These are phyloP conservation scores for Heliconius ismenius DNA, from an alignment of 2,888 invertebrate genomes.

Conservation along the genomic window DNA sequence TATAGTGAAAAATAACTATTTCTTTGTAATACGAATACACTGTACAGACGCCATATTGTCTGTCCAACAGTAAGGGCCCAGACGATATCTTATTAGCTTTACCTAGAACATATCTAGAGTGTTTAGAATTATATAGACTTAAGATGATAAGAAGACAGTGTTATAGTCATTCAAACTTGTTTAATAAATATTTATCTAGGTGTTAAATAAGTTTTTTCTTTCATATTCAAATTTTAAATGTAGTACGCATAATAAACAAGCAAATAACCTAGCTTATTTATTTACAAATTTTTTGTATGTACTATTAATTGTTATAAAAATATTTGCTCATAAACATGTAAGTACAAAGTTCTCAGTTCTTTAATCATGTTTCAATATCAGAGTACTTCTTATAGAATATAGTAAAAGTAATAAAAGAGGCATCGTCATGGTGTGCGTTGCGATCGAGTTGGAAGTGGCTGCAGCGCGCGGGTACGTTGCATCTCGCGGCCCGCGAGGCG, in stretches of 20 bases:
- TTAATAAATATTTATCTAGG: background rate
- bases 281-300: background rate
- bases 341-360: too few species aligned
- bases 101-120: conserved; percentile 10
- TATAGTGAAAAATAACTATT: background rate
- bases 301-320: background rate
- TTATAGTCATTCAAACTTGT: background rate
- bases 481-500: background rate
- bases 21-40: background rate
- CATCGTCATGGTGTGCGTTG: background rate
- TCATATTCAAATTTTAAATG: background rate
- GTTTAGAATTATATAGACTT: background rate
- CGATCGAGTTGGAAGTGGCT: background rate
- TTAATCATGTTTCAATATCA: background rate
- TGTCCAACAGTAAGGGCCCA: background rate
- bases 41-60: conserved; percentile 15
- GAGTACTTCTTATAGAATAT: background rate
- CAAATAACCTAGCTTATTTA: background rate
- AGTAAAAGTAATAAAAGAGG: conserved; percentile 7
- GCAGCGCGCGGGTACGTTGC: background rate
- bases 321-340: background rate
- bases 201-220: background rate
- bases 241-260: too few species aligned
- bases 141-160: background rate
- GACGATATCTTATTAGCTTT: conserved; percentile 14